Percentiles rank a stretch among this genome's conserved stretches.
These are phyloP conservation scores for Pteronura brasiliensis DNA, from an alignment of 2,113 vertebrate species.

Conservation along the genomic window DNA sequence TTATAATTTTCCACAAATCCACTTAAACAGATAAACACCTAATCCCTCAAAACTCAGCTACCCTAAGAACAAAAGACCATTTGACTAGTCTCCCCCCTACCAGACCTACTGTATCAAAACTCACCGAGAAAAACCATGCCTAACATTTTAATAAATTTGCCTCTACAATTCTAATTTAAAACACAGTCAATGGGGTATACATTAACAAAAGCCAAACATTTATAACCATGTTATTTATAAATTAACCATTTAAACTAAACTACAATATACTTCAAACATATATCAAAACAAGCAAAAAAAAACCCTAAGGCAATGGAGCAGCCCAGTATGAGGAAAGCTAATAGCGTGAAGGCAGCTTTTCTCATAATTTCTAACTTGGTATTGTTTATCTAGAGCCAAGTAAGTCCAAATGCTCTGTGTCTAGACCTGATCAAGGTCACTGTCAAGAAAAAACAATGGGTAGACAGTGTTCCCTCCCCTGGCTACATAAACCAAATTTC, in stretches of 20 bases:
- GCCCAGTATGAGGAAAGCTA: constrained; percentile 8
- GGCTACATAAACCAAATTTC: constrained; percentile 12
- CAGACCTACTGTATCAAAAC: constrained; percentile 54
- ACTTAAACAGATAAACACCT: constrained; percentile 64
- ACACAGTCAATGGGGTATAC: background rate
- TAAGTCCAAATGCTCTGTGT: constrained; percentile 24
- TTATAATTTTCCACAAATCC: constrained; percentile 60
- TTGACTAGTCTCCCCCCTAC: constrained; percentile 27
- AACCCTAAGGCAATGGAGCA: constrained; percentile 29
- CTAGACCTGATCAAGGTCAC: constrained; percentile 41
- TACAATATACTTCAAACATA: background rate
- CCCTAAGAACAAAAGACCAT: constrained; percentile 66
- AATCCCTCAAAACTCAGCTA: constrained; percentile 53
- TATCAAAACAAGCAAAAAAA: constrained; percentile 21
- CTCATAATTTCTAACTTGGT: constrained; percentile 21
- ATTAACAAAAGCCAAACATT: background rate
- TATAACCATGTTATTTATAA: constrained; percentile 20
- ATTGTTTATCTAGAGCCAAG: constrained; percentile 28
- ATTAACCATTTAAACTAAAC: constrained; percentile 24
- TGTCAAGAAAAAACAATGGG: constrained; percentile 31
- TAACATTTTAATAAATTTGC: constrained; percentile 53
- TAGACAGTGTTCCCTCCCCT: background rate
- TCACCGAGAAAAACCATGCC: constrained; percentile 45
- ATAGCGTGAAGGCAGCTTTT: background rate
- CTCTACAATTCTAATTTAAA: constrained; percentile 32